Percentiles rank a stretch among this genome's conserved stretches.
These are phyloP conservation scores for Sitophilus oryzae DNA, from an alignment of 1,140 invertebrate genomes.

Conservation along the genomic window DNA sequence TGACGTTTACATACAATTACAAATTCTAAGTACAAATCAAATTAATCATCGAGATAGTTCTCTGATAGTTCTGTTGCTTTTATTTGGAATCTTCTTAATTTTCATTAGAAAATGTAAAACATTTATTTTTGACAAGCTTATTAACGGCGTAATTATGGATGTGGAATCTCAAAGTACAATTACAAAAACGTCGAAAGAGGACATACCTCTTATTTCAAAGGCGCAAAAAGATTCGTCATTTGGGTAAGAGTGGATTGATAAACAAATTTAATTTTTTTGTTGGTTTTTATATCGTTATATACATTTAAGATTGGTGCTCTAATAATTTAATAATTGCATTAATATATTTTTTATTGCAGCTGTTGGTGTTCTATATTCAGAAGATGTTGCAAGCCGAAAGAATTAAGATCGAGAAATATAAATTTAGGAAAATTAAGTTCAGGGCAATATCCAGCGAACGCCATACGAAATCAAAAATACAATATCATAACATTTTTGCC, in stretches of 20 bases:
- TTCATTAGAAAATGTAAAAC: too few species aligned
- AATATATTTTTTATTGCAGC: slow-evolving; percentile 45
- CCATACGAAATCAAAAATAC: slow-evolving; percentile 98
- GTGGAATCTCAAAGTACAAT: slow-evolving; percentile 50
- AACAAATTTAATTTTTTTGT: neutral
- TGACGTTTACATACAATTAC: too few species aligned
- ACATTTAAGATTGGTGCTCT: neutral
- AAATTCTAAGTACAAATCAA: too few species aligned
- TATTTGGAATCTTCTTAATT: too few species aligned
- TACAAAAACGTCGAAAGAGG: slow-evolving; percentile 55
- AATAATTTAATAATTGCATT: neutral
- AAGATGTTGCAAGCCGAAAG: slow-evolving; percentile 61
- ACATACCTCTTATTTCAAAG: slow-evolving; percentile 58
- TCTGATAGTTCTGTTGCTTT: too few species aligned
- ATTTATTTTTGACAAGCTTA: too few species aligned
- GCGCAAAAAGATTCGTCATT: slow-evolving; percentile 48
- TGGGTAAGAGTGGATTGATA: slow-evolving; percentile 24
- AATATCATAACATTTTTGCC: slow-evolving; percentile 97
- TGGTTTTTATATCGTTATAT: neutral
- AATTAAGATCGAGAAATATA: slow-evolving; percentile 60
- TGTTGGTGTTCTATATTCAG: slow-evolving; percentile 61
- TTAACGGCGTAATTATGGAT: too few species aligned
- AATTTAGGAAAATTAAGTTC: slow-evolving; percentile 57
- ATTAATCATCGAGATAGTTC: too few species aligned
- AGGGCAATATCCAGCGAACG: slow-evolving; percentile 89